Percentiles rank a stretch among this genome's conserved stretches.
phyloP scores from a whole-genome alignment of 92 coral and sea anemone genomes.

The Isaurus tuberculatus region DNA sequence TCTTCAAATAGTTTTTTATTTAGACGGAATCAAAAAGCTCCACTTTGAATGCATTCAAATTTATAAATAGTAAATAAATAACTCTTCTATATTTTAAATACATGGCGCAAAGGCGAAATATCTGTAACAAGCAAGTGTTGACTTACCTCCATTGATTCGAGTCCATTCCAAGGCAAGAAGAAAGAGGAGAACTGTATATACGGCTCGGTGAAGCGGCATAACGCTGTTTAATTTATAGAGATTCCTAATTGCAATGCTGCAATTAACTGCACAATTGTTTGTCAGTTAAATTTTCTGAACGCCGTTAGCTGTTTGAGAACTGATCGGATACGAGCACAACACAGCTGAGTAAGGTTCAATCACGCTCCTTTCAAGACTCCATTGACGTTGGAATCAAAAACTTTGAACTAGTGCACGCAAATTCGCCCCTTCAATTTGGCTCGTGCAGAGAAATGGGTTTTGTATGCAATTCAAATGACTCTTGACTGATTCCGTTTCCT shows the following conservation, averaged over 20 bases:
- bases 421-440: background rate
- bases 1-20: background rate
- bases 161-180: conserved; percentile 8
- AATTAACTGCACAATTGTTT: background rate
- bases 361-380: background rate
- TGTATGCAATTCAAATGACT: background rate
- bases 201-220: conserved; percentile 18
- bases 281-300: background rate
- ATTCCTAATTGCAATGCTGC: too few species aligned
- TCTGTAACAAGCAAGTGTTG: background rate
- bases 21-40: background rate
- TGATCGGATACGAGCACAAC: conserved; percentile 14
- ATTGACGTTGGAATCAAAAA: background rate
- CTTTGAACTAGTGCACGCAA: background rate
- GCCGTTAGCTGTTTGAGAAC: background rate
- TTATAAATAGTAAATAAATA: background rate
- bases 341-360: background rate
- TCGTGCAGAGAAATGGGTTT: conserved; percentile 18
- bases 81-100: background rate
- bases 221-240: background rate
- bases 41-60: background rate
- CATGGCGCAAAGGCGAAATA: conserved; percentile 23
- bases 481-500: background rate
- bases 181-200: background rate
- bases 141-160: conserved; percentile 30